Conservation (phyloP, 2,113 vertebrate genomes). For the Cryptotis parvus region DNA sequence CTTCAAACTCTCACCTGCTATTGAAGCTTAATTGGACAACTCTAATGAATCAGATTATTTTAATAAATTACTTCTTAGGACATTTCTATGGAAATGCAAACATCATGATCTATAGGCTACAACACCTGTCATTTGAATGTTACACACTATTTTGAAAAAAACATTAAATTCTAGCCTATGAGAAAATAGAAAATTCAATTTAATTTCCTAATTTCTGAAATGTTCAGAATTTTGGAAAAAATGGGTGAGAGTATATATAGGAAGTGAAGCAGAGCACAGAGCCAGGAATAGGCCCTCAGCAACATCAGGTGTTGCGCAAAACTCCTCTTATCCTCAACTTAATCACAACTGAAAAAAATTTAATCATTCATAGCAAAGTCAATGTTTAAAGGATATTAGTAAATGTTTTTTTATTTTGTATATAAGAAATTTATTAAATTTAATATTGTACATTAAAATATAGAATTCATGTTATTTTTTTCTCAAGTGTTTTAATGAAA, state of each 20-base stretch:
- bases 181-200: background rate
- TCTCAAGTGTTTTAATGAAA: background rate
- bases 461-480: background rate
- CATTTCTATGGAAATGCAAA: background rate
- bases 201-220: too few relatives aligned
- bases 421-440: too few relatives aligned
- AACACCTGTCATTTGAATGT: background rate
- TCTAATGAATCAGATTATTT: background rate
- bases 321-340: too few relatives aligned
- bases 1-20: background rate
- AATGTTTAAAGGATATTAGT: background rate
- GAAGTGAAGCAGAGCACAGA: too few relatives aligned
- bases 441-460: background rate
- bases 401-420: background rate
- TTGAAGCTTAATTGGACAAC: background rate
- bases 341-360: too few relatives aligned
- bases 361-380: background rate
- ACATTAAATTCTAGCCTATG: background rate
- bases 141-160: background rate
- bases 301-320: too few relatives aligned
- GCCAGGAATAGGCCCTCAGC: too few relatives aligned
- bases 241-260: too few relatives aligned
- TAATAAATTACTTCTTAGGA: background rate
- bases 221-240: too few relatives aligned
- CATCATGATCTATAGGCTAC: background rate